These are phyloP conservation scores for Monodelphis domestica DNA, from an alignment of 2,797 vertebrate species.

Conservation along the genomic window DNA sequence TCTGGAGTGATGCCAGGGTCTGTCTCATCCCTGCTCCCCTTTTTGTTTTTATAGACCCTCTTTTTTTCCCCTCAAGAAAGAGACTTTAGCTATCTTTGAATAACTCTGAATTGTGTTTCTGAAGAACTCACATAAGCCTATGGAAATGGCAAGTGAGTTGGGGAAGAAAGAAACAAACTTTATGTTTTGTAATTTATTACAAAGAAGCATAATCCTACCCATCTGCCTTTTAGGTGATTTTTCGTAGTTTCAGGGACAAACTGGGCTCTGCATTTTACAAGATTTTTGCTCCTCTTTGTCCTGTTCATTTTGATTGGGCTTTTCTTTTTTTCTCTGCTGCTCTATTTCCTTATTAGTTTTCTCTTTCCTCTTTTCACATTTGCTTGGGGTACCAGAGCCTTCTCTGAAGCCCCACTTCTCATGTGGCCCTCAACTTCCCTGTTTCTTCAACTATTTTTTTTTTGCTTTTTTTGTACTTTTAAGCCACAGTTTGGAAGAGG, in stretches of 20 bases:
- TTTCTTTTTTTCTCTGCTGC: background rate
- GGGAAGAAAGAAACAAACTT: background rate
- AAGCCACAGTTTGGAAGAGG: background rate
- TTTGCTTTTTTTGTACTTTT: conserved; percentile 18
- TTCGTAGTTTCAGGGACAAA: background rate
- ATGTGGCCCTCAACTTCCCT: background rate
- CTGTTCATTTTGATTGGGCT: background rate
- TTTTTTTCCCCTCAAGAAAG: conserved; percentile 55
- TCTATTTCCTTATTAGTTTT: background rate
- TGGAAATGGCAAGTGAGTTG: conserved; percentile 21
- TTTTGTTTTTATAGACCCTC: background rate
- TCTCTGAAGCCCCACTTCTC: background rate
- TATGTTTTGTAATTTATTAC: background rate
- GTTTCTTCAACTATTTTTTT: background rate
- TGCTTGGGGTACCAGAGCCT: background rate
- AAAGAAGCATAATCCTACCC: background rate
- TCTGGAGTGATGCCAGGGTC: conserved; percentile 65
- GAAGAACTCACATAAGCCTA: conserved; percentile 39
- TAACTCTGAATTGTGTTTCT: conserved; percentile 42
- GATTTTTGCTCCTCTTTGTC: background rate
- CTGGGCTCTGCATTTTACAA: background rate
- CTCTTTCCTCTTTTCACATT: background rate
- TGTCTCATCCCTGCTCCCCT: conserved; percentile 51
- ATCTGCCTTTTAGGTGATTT: background rate
- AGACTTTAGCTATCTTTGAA: background rate